A percentile compares a stretch with the other conserved stretches of the same genome.
Evolutionary conservation across 1,140 invertebrate species (phyloP).

Genomic region (Choristoneura fumiferana): DNA sequence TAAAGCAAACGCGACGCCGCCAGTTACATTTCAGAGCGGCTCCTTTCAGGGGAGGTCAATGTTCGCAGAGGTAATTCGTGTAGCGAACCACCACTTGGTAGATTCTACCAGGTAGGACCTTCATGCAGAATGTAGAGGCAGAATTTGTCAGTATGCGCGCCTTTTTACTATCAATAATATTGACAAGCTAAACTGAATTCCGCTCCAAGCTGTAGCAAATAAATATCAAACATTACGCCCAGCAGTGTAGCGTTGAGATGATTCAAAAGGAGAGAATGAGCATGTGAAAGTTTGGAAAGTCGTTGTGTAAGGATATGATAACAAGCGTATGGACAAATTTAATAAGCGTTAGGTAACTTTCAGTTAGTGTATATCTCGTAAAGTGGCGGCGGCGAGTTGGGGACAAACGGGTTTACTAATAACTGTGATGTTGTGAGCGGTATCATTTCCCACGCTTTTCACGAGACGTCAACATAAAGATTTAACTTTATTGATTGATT

Average conservation of each 20-base stretch:
- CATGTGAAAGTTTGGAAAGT: slow-evolving; percentile 30
- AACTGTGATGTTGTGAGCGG: background rate
- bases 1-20: background rate
- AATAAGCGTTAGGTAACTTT: slow-evolving; percentile 32
- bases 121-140: too few relatives aligned
- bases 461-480: slow-evolving; percentile 7
- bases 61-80: too few relatives aligned
- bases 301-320: slow-evolving; percentile 25
- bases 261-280: slow-evolving; percentile 12
- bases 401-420: slow-evolving; percentile 35
- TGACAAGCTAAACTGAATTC: background rate
- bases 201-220: background rate
- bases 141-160: background rate
- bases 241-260: background rate
- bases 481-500: slow-evolving; percentile 5
- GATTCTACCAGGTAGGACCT: too few relatives aligned
- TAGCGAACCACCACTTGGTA: too few relatives aligned
- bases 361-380: slow-evolving; percentile 22
- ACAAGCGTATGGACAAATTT: slow-evolving; percentile 16
- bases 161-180: background rate
- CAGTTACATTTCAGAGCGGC: background rate
- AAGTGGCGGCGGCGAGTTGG: slow-evolving; percentile 30
- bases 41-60: background rate
- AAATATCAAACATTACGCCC: background rate
- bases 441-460: background rate